Evolutionary conservation across 2,888 invertebrate genomes (phyloP).

Genomic region (Megalurothrips usitatus): DNA sequence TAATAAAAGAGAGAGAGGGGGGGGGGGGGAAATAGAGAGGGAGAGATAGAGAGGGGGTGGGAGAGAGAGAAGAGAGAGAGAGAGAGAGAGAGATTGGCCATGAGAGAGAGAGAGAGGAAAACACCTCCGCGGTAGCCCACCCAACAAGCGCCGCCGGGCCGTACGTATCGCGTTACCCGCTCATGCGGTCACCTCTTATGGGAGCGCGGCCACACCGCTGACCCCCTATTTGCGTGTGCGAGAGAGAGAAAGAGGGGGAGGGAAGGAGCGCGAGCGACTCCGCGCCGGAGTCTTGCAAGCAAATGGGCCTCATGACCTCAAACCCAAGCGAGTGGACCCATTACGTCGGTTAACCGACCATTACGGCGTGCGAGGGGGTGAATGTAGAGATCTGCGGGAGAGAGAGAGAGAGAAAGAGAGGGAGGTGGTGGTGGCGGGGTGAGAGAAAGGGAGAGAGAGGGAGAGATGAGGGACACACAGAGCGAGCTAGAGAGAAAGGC

Average conservation of each 20-base stretch:
- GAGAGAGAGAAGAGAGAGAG: too few species aligned
- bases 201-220: too few species aligned
- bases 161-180: too few species aligned
- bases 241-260: neutral
- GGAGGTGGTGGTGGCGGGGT: neutral
- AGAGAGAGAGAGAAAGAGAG: neutral
- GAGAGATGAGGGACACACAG: neutral
- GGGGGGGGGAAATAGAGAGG: too few species aligned
- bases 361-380: neutral
- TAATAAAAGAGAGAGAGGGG: neutral
- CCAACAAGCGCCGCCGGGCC: too few species aligned
- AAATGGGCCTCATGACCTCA: slow-evolving; percentile 19
- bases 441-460: neutral
- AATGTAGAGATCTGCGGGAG: too few species aligned
- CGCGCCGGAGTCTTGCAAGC: slow-evolving; percentile 3
- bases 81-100: too few species aligned
- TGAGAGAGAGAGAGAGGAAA: too few species aligned
- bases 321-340: slow-evolving; percentile 16
- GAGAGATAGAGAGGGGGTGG: neutral
- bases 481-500: neutral
- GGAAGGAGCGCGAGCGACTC: neutral
- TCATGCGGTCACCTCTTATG: too few species aligned
- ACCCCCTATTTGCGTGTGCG: neutral
- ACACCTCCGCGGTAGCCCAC: too few species aligned
- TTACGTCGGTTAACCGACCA: slow-evolving; percentile 24